Evolutionary conservation across 2,113 vertebrate genomes (phyloP).

Genomic region (Sylvia atricapilla): DNA sequence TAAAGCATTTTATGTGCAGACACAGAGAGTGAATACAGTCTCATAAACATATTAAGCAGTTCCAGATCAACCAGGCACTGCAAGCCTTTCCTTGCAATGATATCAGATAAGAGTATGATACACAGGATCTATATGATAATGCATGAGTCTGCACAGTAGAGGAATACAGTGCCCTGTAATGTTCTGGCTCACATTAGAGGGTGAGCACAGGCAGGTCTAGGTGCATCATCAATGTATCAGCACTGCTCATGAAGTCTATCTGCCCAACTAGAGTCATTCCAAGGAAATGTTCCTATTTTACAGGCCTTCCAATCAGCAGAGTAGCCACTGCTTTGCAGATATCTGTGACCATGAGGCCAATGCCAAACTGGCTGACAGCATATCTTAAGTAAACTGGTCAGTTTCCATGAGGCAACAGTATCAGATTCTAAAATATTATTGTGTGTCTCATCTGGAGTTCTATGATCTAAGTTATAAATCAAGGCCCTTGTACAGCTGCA

Average conservation of each 20-base stretch:
- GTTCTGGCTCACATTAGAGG: not conserved
- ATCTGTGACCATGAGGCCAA: not conserved
- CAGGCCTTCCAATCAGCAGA: not conserved
- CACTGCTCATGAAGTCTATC: not conserved
- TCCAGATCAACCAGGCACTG: not conserved
- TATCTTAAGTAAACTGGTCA: not conserved
- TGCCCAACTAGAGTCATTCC: not conserved
- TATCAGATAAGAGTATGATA: not conserved
- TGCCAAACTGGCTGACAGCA: not conserved
- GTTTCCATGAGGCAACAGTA: not conserved
- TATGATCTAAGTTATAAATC: not conserved
- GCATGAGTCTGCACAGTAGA: not conserved
- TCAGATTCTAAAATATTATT: not conserved
- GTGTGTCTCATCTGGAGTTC: not conserved
- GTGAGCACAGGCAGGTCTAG: not conserved
- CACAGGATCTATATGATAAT: not conserved
- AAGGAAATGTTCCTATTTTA: not conserved
- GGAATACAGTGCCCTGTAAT: not conserved
- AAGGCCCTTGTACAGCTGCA: not conserved
- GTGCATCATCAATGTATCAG: not conserved
- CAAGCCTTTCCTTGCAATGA: not conserved
- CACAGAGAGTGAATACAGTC: not conserved
- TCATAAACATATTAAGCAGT: not conserved
- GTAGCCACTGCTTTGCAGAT: not conserved
- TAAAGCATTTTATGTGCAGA: not conserved